Percentiles rank a stretch among this genome's conserved stretches.
Evolutionary conservation across 2,797 vertebrate genomes (phyloP).

Genomic region (Hafferia zeledoni): DNA sequence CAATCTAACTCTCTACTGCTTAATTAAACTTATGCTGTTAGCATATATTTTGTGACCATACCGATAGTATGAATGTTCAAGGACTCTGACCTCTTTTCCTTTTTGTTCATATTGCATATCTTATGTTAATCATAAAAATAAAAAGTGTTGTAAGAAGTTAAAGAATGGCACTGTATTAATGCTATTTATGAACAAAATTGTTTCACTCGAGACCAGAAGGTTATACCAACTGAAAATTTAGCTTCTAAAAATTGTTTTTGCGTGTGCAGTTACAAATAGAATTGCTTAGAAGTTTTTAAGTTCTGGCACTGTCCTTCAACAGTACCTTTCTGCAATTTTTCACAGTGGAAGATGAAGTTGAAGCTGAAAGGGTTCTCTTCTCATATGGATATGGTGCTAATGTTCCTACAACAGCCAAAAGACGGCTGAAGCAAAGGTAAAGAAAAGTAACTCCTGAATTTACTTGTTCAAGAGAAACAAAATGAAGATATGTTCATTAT

Average conservation of each 20-base stretch:
- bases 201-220: background rate
- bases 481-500: background rate
- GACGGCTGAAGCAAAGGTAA: constrained; percentile 95
- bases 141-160: background rate
- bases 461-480: background rate
- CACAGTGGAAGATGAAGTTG: constrained; percentile 92
- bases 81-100: background rate
- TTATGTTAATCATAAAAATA: background rate
- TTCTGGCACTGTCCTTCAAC: constrained; percentile 7
- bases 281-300: background rate
- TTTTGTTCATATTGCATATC: background rate
- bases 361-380: constrained; percentile 95
- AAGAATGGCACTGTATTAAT: background rate
- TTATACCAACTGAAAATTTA: background rate
- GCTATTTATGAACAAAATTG: background rate
- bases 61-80: background rate
- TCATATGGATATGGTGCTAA: constrained; percentile 97
- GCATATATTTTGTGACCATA: background rate
- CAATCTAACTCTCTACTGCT: background rate
- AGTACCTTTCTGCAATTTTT: constrained; percentile 19
- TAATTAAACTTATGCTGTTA: background rate
- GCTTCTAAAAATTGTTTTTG: background rate
- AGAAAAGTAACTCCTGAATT: background rate
- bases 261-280: background rate
- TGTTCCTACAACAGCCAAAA: constrained; percentile 94